Base-by-base conservation (phyloP, 1,140 invertebrate genomes). In the Babylonia areolata region DNA sequence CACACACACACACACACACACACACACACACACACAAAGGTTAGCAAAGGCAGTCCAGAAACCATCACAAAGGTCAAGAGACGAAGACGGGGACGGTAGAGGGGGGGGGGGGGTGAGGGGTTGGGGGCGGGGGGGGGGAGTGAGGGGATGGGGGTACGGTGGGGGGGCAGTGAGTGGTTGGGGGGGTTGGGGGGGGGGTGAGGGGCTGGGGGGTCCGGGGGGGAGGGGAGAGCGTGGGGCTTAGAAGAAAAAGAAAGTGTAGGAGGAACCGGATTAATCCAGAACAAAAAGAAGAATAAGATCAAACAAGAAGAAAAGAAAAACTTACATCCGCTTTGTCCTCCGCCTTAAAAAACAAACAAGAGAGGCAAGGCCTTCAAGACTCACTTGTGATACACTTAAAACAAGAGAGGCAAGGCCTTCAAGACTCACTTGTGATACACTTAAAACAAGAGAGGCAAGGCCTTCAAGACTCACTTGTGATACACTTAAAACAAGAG, bases 271-370 rank as follows among this genome's bases (percentile, higher is more conserved):
- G 6, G 58, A 69, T 2, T 9, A 17, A 51, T 6, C n/a, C n/a
- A n/a, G 23, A 69, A 31, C 28, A 69, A 69, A 69, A 15, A 69
- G 58, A 23, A 23, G 23, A 64, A 64, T 6, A 23, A 69, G 15
- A 69, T 6, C 15, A 6, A 69, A 31, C 6, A 69, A 31, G n/a
- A 69, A 69, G 58, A 11, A 73, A 20, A 37, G 20, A 20, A 40
- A 77, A 77, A 23, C 11, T 77, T 77, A 77, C 75, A 37, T 77
- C 75, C 9, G 15, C 75, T 77, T 77, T 77, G 33, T 77, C 75
- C 75, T 77, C 75, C 15, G 9, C 75, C 75, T 77, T 77, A 17
- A 15, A 77, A 81, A 80, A 73, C 69, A 37, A 77, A 39, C n/a
- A n/a, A n/a, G n/a, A n/a, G n/a, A n/a, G n/a, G n/a, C n/a, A n/a